Conservation (phyloP, 2,888 invertebrate genomes). For the Sinodicranocentrus sp. region DNA sequence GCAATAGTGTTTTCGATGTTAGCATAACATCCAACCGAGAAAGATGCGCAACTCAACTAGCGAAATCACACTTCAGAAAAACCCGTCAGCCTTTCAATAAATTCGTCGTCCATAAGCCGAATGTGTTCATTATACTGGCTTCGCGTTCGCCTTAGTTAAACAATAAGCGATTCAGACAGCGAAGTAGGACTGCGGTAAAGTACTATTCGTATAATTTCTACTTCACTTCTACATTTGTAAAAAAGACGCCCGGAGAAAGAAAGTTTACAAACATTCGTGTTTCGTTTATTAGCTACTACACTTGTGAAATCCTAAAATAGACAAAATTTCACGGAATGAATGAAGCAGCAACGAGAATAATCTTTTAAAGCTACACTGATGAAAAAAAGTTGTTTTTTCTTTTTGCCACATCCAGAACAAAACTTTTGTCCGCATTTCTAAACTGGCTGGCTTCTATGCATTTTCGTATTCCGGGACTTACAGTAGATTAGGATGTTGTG, state of each 20-base stretch:
- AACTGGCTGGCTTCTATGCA: neutral
- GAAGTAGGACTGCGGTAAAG: too few relatives aligned
- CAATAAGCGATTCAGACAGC: too few relatives aligned
- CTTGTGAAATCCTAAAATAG: constrained; percentile 47
- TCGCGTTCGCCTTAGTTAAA: too few relatives aligned
- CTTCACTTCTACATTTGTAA: neutral
- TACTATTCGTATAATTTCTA: neutral
- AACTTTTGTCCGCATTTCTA: too few relatives aligned
- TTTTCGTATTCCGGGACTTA: neutral
- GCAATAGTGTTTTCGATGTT: too few relatives aligned
- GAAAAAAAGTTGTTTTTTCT: neutral
- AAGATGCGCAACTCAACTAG: too few relatives aligned
- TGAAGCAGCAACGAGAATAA: neutral
- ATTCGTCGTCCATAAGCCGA: too few relatives aligned
- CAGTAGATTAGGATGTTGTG: constrained; percentile 4
- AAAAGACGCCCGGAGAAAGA: neutral
- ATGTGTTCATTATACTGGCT: too few relatives aligned
- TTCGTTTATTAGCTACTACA: neutral
- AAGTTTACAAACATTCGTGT: constrained; percentile 31
- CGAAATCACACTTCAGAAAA: too few relatives aligned
- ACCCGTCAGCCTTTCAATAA: too few relatives aligned
- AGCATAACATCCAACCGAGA: neutral
- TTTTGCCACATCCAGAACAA: neutral
- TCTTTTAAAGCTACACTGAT: too few relatives aligned
- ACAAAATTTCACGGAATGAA: constrained; percentile 19